Conservation (phyloP, 2,797 vertebrate species). For the Ambastaia sidthimunki region DNA sequence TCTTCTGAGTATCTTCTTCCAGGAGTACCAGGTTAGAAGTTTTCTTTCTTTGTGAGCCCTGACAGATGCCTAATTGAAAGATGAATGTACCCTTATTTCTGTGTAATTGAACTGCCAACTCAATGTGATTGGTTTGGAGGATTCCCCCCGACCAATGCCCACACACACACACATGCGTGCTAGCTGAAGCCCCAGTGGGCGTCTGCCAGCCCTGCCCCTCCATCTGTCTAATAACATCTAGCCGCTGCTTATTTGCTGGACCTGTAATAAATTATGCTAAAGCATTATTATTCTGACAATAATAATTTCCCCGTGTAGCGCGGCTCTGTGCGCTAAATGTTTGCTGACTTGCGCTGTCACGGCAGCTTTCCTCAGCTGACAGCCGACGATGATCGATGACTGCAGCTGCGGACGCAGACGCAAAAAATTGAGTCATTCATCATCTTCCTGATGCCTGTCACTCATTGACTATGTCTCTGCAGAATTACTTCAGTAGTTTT, state of each 20-base stretch:
- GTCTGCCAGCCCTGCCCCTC: slow-evolving; percentile 99
- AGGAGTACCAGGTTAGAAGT: slow-evolving; percentile 99
- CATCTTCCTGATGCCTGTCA: slow-evolving; percentile 99
- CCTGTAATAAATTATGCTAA: slow-evolving; percentile 99
- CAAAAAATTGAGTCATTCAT: slow-evolving; percentile 99
- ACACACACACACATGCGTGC: slow-evolving; percentile 13
- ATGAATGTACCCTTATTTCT: slow-evolving; percentile 99
- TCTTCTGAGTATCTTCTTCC: slow-evolving; percentile 99
- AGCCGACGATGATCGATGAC: slow-evolving; percentile 99
- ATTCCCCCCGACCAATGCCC: slow-evolving; percentile 84
- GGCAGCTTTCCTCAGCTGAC: slow-evolving; percentile 97
- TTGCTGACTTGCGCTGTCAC: slow-evolving; percentile 99
- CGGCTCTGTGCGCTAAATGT: slow-evolving; percentile 99
- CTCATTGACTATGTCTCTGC: slow-evolving; percentile 93
- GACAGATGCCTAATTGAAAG: slow-evolving; percentile 99
- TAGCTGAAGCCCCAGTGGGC: slow-evolving; percentile 94
- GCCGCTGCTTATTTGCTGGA: slow-evolving; percentile 99
- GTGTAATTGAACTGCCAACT: slow-evolving; percentile 99
- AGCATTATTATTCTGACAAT: slow-evolving; percentile 99
- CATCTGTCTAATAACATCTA: slow-evolving; percentile 99
- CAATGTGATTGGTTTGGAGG: slow-evolving; percentile 98
- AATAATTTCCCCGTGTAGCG: slow-evolving; percentile 99
- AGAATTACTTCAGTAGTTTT: slow-evolving; percentile 98
- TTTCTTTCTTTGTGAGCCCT: slow-evolving; percentile 99
- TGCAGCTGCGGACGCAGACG: slow-evolving; percentile 96